Conservation (phyloP, 2,797 vertebrate species). For the Neoniphon sammara region DNA sequence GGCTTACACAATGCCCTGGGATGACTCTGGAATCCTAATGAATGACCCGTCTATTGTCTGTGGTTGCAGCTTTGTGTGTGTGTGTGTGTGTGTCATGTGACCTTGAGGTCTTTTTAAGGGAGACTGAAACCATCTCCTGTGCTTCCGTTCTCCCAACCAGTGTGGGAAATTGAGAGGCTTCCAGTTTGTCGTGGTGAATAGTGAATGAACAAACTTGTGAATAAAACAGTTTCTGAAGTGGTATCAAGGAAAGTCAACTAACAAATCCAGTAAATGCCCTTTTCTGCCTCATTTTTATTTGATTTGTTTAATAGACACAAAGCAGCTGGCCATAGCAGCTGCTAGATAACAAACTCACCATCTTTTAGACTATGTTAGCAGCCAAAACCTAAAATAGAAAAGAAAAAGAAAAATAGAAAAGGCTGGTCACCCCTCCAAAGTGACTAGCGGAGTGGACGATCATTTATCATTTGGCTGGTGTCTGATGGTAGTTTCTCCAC, state of each 20-base stretch:
- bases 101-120: conserved; percentile 15
- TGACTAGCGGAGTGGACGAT: too few species aligned
- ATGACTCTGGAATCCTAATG: conserved; percentile 58
- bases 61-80: conserved; percentile 1
- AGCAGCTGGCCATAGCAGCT: too few species aligned
- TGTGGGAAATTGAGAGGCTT: conserved; percentile 41
- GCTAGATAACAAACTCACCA: too few species aligned
- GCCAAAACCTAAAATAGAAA: too few species aligned
- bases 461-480: too few species aligned
- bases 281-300: neutral
- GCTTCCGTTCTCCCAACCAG: conserved; percentile 27
- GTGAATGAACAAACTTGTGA: neutral
- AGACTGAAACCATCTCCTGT: conserved; percentile 43
- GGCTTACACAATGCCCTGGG: conserved; percentile 36
- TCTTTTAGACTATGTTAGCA: too few species aligned
- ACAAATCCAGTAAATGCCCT: neutral
- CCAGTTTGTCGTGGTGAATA: conserved; percentile 19
- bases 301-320: too few species aligned
- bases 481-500: too few species aligned
- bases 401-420: too few species aligned
- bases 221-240: neutral
- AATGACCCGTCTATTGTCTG: conserved; percentile 23
- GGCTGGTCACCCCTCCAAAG: too few species aligned
- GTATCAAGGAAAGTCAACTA: neutral
- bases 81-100: conserved; percentile 34